Base-by-base conservation (phyloP, 2,888 invertebrate species). In the Hemaris fuciformis region DNA sequence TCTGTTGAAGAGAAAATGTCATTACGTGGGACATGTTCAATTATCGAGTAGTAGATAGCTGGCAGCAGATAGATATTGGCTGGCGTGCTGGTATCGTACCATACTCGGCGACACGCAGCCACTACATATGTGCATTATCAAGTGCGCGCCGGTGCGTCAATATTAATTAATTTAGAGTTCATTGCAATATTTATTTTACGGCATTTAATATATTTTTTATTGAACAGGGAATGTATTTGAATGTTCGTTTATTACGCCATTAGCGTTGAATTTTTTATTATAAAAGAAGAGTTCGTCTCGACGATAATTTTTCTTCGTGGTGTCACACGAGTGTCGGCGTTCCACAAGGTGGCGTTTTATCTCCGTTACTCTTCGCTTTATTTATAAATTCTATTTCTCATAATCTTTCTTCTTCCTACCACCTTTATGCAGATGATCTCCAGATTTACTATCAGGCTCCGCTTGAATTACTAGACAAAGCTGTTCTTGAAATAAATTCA, bases 81-180 rank as follows among this genome's bases (percentile, higher is more conserved):
- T 65, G 48, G 61, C 85, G 87, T 71, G 94, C 93, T 0, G 93
- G 93, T 18, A 94, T 77, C 23, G 94, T 69, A 93, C 93, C 94
- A 22, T 93, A 92, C 48, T 60, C 53, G 41, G 18, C 25, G 41
- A 53, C 53, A 60, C 4, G 41, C 18, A 20, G 41, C 46, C 34
- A 46, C 43, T 27, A 43, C 31, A 58, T 25, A 45, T 31, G 20
- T 46, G 27, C 15, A 20, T 18, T 25, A 53, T 38, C 48, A 22
- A 23, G 22, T 38, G 22, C 34, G 22, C 38, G 34, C 15, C 18
- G 27, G 31, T 53, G 53, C 31, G 18, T 18, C 53, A 53, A 53
- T 4, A 31, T 31, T 53, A 31, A 53, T 53, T 53, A 53, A 53
- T 18, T 31, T 31, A 18, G 53, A 31, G 18, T 53, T 18, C 18